Evolutionary conservation across 2,888 invertebrate species (phyloP).

Genomic region (Cryptosula pallasiana): DNA sequence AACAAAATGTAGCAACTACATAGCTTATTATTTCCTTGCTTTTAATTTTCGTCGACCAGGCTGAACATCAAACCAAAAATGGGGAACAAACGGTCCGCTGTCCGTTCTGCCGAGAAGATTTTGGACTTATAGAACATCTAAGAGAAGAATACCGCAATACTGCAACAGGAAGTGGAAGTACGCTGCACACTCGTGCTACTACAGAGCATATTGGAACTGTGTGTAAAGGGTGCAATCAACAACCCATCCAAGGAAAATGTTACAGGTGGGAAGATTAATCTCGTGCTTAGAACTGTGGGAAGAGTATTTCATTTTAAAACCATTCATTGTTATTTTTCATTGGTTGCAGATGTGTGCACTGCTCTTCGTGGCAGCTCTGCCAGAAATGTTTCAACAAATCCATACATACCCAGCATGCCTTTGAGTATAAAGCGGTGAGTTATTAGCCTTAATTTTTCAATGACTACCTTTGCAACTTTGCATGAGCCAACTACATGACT

Average conservation of each 20-base stretch:
- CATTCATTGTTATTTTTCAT: too few species aligned
- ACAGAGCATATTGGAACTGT: conserved; percentile 40
- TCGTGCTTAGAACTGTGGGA: too few species aligned
- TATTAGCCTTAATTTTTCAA: neutral
- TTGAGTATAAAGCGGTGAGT: conserved; percentile 49
- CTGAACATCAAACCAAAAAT: conserved; percentile 48
- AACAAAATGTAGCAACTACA: too few species aligned
- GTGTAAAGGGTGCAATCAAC: conserved; percentile 42
- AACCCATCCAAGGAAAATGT: conserved; percentile 50
- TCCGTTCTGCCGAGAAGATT: conserved; percentile 53
- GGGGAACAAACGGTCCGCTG: conserved; percentile 48
- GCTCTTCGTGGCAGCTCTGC: conserved; percentile 46
- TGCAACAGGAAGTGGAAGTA: conserved; percentile 28
- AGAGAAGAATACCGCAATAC: conserved; percentile 47
- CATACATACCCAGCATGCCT: conserved; percentile 46
- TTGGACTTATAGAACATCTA: conserved; percentile 48
- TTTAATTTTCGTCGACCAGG: too few species aligned
- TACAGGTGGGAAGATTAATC: conserved; percentile 43
- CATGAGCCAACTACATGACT: too few species aligned
- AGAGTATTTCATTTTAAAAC: too few species aligned
- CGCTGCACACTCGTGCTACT: conserved; percentile 31
- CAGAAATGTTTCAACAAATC: conserved; percentile 51
- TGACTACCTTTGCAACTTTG: too few species aligned
- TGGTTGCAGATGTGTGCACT: conserved; percentile 43
- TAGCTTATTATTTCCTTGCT: too few species aligned